Percentiles rank a stretch among this genome's conserved stretches.
Conservation (phyloP, 2,113 vertebrate genomes). For the Synodontis membranacea region DNA sequence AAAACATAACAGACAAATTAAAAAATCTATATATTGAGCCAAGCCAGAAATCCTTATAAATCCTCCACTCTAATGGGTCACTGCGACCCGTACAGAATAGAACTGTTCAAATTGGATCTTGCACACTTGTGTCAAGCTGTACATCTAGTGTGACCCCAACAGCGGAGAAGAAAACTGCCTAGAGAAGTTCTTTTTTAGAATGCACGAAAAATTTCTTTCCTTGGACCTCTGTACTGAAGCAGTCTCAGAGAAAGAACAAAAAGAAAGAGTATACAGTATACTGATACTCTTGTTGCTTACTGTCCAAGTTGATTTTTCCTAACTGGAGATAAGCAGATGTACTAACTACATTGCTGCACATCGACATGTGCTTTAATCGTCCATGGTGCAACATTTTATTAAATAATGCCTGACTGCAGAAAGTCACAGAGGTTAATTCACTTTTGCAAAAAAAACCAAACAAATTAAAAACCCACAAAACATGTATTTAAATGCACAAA, state of each 20-base stretch:
- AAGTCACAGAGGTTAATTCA: background rate
- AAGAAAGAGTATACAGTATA: background rate
- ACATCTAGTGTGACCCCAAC: background rate
- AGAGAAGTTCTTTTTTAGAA: background rate
- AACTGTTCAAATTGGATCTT: background rate
- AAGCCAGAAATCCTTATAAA: too few relatives aligned
- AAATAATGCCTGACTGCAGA: background rate
- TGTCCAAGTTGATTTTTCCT: too few relatives aligned
- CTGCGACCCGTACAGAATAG: background rate
- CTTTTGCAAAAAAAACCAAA: background rate
- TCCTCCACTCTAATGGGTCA: conserved; percentile 1
- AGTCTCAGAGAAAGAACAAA: background rate
- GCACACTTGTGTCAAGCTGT: background rate
- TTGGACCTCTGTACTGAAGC: background rate
- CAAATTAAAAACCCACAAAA: too few relatives aligned
- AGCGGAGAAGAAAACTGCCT: background rate
- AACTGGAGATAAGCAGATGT: background rate
- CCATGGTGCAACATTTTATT: background rate
- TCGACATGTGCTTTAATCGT: background rate
- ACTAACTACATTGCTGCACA: background rate
- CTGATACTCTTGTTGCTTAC: too few relatives aligned
- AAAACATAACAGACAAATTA: background rate
- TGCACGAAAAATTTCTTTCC: background rate
- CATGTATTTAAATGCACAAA: too few relatives aligned
- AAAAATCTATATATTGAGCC: background rate